Evolutionary conservation across 1,140 invertebrate genomes (phyloP).

Genomic region (Popillia japonica): DNA sequence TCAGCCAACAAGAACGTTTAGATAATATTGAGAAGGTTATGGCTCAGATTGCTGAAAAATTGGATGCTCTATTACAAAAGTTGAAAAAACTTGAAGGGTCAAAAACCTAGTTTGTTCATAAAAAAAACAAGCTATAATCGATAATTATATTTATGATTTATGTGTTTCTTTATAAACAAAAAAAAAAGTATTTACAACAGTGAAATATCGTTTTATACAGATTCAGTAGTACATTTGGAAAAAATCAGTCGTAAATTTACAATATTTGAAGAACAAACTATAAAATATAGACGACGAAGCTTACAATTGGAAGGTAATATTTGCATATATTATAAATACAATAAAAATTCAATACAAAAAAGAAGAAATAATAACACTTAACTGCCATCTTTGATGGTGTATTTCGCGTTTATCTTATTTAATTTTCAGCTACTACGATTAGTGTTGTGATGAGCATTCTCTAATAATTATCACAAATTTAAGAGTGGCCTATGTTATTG

Average conservation of each 20-base stretch:
- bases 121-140: neutral
- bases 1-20: constrained; percentile 51
- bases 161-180: constrained; percentile 41
- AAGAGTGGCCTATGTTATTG: constrained; percentile 46
- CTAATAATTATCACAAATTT: constrained; percentile 56
- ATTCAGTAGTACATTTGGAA: constrained; percentile 34
- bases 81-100: constrained; percentile 42
- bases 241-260: constrained; percentile 31
- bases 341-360: constrained; percentile 40
- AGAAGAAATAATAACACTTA: constrained; percentile 37
- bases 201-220: constrained; percentile 35
- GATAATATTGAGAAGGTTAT: constrained; percentile 49
- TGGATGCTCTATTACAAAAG: constrained; percentile 46
- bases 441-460: constrained; percentile 56
- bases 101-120: neutral
- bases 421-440: neutral
- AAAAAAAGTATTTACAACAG: constrained; percentile 41
- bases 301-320: constrained; percentile 36
- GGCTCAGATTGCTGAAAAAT: constrained; percentile 41
- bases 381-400: constrained; percentile 39
- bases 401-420: constrained; percentile 25
- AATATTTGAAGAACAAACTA: constrained; percentile 41
- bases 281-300: constrained; percentile 43
- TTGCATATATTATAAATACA: constrained; percentile 43
- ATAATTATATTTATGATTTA: constrained; percentile 34